These are phyloP conservation scores for Masnerella sp. DNA, from an alignment of 2,888 invertebrate species.

Conservation along the genomic window DNA sequence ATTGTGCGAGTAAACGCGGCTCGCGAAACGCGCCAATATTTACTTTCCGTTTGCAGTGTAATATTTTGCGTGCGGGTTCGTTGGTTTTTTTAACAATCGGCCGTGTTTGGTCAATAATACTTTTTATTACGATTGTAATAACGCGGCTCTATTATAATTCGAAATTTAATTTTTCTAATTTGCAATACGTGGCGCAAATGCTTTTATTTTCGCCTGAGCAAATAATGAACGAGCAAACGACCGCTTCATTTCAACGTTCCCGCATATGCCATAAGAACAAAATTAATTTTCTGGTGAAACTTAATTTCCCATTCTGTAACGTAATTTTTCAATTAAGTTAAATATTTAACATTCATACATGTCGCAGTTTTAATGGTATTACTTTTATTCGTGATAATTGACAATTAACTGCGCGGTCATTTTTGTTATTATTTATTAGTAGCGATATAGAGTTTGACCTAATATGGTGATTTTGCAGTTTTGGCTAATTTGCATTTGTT, in stretches of 20 bases:
- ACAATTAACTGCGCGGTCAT: no score
- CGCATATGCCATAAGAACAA: no score
- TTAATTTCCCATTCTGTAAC: no score
- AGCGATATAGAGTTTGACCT: no score
- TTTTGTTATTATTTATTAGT: no score
- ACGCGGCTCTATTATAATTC: neutral
- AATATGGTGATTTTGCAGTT: no score
- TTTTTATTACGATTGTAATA: neutral
- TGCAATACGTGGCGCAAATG: neutral
- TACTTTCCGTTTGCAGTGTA: slow-evolving; percentile 15
- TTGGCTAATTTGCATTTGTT: no score
- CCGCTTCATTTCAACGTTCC: neutral
- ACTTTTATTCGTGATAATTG: no score
- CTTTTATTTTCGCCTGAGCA: neutral
- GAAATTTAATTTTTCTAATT: neutral
- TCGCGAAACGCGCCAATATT: slow-evolving; percentile 9
- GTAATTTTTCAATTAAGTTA: no score
- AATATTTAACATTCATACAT: no score
- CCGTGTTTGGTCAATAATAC: neutral
- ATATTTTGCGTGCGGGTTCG: slow-evolving; percentile 5
- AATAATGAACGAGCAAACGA: neutral
- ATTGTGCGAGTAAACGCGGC: slow-evolving; percentile 16
- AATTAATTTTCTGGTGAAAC: no score
- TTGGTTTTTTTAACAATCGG: slow-evolving; percentile 1
- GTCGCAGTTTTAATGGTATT: no score